Percentiles rank a stretch among this genome's conserved stretches.
Evolutionary conservation across 2,113 vertebrate species (phyloP).

Genomic region (Bubo bubo): DNA sequence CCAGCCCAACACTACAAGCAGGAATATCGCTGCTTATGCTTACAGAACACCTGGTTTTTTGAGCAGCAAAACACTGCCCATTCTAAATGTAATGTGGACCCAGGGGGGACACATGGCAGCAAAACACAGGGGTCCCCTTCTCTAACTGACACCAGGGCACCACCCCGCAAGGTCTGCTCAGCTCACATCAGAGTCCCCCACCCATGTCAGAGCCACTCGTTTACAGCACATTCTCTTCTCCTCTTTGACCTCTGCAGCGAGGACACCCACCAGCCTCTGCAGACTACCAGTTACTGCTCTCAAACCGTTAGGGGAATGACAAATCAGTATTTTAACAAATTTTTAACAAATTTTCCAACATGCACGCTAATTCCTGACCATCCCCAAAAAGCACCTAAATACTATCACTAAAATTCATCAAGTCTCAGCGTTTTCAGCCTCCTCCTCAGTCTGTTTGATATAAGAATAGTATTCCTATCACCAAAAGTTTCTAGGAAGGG

Average conservation of each 20-base stretch:
- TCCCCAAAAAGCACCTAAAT: background rate
- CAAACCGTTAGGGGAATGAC: background rate
- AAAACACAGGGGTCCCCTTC: background rate
- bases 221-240: background rate
- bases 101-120: background rate
- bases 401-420: background rate
- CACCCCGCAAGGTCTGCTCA: accelerated
- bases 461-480: background rate
- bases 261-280: background rate
- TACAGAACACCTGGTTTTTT: background rate
- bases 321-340: background rate
- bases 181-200: background rate
- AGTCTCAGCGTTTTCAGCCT: background rate
- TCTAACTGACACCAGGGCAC: background rate
- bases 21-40: background rate
- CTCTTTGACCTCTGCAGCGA: background rate
- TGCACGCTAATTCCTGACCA: background rate
- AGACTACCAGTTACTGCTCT: background rate
- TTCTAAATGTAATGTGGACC: background rate
- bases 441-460: background rate
- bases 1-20: accelerated
- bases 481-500: background rate
- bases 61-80: background rate
- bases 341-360: background rate
- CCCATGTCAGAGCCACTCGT: background rate